These are phyloP conservation scores for Phalera bucephala DNA, from an alignment of 2,888 invertebrate genomes.

Conservation along the genomic window DNA sequence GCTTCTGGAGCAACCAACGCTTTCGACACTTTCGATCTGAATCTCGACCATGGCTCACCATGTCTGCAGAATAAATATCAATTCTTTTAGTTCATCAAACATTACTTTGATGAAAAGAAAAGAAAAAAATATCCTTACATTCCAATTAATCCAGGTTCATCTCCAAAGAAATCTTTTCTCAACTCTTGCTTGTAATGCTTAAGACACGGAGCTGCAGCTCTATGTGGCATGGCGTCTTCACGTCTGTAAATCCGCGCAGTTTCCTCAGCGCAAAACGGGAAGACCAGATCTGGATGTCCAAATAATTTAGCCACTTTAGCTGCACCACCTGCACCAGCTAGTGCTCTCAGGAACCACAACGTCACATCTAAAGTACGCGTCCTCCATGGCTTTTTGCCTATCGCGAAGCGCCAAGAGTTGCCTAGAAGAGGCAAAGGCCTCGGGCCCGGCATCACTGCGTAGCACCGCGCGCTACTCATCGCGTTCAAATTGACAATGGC, in stretches of 20 bases:
- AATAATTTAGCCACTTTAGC: conserved; percentile 86
- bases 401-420: conserved; percentile 91
- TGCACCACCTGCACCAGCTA: conserved; percentile 77
- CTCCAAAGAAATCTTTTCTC: conserved; percentile 87
- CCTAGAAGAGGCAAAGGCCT: conserved; percentile 88
- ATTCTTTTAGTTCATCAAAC: not conserved
- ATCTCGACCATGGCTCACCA: conserved; percentile 93
- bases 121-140: no score
- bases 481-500: conserved; percentile 56
- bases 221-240: conserved; percentile 87
- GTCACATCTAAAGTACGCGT: conserved; percentile 81
- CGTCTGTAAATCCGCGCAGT: conserved; percentile 87
- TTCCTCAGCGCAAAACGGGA: conserved; percentile 88
- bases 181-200: conserved; percentile 88
- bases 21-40: conserved; percentile 93
- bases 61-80: conserved; percentile 83
- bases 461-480: conserved; percentile 76
- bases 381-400: conserved; percentile 69
- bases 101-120: no score
- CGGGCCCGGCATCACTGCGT: conserved; percentile 89
- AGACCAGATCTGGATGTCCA: conserved; percentile 89
- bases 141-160: conserved; percentile 88
- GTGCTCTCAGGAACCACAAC: conserved; percentile 72
- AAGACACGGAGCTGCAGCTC: conserved; percentile 89
- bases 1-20: conserved; percentile 91